Evolutionary conservation across 2,888 invertebrate species (phyloP), one percentile per base, ranked within the genome.

Genomic region (Mythimna lalbum): DNA sequence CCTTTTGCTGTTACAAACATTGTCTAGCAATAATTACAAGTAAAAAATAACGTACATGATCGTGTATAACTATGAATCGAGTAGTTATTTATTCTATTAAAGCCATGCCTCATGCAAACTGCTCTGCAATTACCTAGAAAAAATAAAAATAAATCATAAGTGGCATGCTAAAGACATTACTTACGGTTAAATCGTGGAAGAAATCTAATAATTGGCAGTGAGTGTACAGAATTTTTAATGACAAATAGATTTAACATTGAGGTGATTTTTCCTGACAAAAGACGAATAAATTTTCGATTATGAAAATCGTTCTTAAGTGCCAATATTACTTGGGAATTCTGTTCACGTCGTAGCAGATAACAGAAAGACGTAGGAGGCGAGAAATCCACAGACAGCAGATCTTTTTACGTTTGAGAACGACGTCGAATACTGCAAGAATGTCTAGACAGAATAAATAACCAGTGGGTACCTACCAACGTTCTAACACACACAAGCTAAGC

Each of bases 51-150:
- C 95, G 87, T 95, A 95, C 95, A 94, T 94, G 95, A 95, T 86
- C 89, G 91, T 80, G 93, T 92, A 88, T 90, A 90, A 87, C 88
- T 92, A 86, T 91, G 89, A 85, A 90, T 88, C 82, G 90, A 88
- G 88, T 90, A 87, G 90, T 91, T 93, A 92, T 90, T 93, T 86
- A 92, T 86, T 93, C 90, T 95, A 93, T 89, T 86, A 85, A 93
- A 93, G 92, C 93, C 92, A 90, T 94, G 91, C 88, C 91, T 92
- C 94, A 93, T 95, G 94, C 94, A 90, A 91, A 86, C 90, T 86
- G 91, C 87, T 89, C 92, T 91, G 93, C 90, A 89, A 88, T 90
- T 90, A 93, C 94, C 95, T 95, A 95, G 86, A 95, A 94, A 92
- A 81, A 88, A 90, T 87, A 90, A 83, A 62, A 73, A 67, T 53